These are phyloP conservation scores for Poicephalus gulielmi DNA, from an alignment of 2,113 vertebrate genomes.

Conservation along the genomic window DNA sequence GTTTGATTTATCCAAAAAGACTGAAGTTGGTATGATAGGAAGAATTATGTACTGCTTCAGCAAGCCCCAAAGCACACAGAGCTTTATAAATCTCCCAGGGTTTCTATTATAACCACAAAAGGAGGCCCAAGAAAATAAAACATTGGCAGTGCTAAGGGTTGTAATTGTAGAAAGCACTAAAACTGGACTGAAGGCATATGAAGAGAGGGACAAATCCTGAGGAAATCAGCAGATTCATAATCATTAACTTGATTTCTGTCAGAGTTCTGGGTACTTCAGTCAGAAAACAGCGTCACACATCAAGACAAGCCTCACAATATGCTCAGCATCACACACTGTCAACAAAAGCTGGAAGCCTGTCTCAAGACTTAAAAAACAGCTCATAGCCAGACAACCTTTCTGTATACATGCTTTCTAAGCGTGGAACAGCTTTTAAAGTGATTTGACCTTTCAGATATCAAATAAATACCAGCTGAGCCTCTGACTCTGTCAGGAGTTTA, in stretches of 20 bases:
- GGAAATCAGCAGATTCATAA: background rate
- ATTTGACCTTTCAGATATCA: background rate
- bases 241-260: background rate
- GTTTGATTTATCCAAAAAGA: constrained; percentile 31
- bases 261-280: background rate
- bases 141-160: background rate
- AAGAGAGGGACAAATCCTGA: background rate
- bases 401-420: background rate
- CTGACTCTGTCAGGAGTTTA: background rate
- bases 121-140: constrained; percentile 3
- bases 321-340: background rate
- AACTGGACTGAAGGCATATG: background rate
- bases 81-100: background rate
- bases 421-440: background rate
- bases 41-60: background rate
- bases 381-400: background rate
- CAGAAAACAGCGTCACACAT: background rate
- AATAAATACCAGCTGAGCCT: background rate
- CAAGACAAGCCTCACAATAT: background rate
- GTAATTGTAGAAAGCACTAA: background rate
- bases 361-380: background rate
- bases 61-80: background rate
- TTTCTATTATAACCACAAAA: constrained; percentile 35
- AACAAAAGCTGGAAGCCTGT: background rate
- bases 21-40: background rate